Percentiles rank a stretch among this genome's conserved stretches.
Evolutionary conservation across 2,797 vertebrate genomes (phyloP).

Genomic region (Acanthopagrus latus): DNA sequence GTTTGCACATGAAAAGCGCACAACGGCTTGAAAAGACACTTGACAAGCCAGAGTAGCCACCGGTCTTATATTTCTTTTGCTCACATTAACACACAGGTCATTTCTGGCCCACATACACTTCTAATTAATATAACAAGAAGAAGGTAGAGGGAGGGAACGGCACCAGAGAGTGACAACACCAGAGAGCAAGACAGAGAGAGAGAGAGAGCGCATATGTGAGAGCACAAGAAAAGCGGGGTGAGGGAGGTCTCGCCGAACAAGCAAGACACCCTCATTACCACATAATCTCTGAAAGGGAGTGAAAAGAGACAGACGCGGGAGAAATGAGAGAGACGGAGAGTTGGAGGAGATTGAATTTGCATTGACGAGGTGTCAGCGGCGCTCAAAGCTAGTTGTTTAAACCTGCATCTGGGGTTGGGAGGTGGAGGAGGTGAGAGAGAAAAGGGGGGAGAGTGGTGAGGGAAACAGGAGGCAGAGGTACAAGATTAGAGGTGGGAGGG

Average conservation of each 20-base stretch:
- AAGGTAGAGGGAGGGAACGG: constrained; percentile 38
- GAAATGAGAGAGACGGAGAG: constrained; percentile 46
- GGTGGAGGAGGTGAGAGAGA: constrained; percentile 14
- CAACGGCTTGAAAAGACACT: constrained; percentile 29
- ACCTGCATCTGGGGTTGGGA: constrained; percentile 17
- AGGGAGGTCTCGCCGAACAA: constrained; percentile 50
- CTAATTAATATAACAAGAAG: constrained; percentile 61
- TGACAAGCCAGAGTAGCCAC: constrained; percentile 29
- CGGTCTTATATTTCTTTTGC: constrained; percentile 30
- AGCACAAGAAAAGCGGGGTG: constrained; percentile 54
- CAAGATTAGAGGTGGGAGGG: constrained; percentile 52
- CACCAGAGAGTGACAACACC: constrained; percentile 33
- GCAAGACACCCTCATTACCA: constrained; percentile 68
- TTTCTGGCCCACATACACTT: constrained; percentile 31
- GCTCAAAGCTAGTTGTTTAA: constrained; percentile 60
- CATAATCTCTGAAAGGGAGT: constrained; percentile 57
- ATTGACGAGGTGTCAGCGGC: constrained; percentile 48
- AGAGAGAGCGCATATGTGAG: constrained; percentile 17
- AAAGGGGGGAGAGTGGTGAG: not conserved
- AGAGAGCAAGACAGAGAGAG: not conserved
- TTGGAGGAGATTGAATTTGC: constrained; percentile 62
- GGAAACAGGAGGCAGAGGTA: constrained; percentile 36
- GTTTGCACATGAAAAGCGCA: constrained; percentile 4
- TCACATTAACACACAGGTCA: constrained; percentile 63
- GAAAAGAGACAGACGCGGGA: constrained; percentile 42